Conservation (phyloP, 2,888 invertebrate species). For the Caenorhabditis drosophilae region DNA sequence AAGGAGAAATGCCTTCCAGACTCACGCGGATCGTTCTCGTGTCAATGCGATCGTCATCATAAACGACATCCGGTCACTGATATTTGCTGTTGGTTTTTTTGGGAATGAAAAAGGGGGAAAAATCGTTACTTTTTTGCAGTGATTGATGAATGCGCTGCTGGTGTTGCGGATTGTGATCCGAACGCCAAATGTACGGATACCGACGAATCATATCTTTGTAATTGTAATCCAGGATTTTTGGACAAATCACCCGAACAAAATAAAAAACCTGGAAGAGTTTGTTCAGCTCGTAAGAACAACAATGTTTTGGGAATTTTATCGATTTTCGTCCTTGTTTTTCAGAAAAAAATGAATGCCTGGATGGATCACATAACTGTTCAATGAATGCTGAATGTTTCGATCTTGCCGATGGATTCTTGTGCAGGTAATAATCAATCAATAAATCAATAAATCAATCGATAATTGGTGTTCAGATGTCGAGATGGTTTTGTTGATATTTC, state of each 20-base stretch:
- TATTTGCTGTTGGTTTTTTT: slow-evolving; percentile 51
- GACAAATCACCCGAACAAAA: slow-evolving; percentile 60
- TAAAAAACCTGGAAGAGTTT: slow-evolving; percentile 60
- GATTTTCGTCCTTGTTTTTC: slow-evolving; percentile 66
- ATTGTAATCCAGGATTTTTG: slow-evolving; percentile 60
- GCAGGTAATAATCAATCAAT: too few relatives aligned
- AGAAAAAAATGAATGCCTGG: slow-evolving; percentile 88
- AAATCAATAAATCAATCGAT: too few relatives aligned
- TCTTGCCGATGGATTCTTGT: slow-evolving; percentile 85
- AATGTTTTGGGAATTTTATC: too few relatives aligned
- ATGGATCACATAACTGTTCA: slow-evolving; percentile 85
- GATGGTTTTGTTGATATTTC: slow-evolving; percentile 65
- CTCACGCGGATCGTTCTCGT: slow-evolving; percentile 48
- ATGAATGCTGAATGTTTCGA: slow-evolving; percentile 86
- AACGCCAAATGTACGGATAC: slow-evolving; percentile 64
- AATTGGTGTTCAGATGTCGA: too few relatives aligned
- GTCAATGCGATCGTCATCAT: slow-evolving; percentile 58
- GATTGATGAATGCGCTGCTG: slow-evolving; percentile 58
- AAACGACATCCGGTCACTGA: slow-evolving; percentile 60
- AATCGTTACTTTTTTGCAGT: slow-evolving; percentile 35
- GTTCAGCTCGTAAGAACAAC: slow-evolving; percentile 52
- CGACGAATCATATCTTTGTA: slow-evolving; percentile 64
- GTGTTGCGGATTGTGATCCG: slow-evolving; percentile 60
- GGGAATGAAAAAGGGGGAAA: background rate
- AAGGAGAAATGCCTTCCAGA: slow-evolving; percentile 47